Evolutionary conservation across 1,140 invertebrate species (phyloP).

Genomic region (Drosophila littoralis): DNA sequence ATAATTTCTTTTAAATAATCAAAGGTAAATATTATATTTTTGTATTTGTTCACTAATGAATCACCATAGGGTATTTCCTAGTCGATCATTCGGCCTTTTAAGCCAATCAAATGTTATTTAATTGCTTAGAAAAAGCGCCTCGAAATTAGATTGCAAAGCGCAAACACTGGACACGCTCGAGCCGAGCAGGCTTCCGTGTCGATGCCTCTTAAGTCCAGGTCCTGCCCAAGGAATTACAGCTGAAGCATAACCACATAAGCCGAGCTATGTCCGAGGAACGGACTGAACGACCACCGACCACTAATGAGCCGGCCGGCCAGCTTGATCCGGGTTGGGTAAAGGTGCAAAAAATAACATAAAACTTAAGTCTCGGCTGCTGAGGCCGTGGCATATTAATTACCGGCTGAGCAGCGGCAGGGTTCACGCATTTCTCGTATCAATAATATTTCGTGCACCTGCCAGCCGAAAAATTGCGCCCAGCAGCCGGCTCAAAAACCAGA

Average conservation of each 20-base stretch:
- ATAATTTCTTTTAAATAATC: no score
- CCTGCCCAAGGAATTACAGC: slow-evolving; percentile 24
- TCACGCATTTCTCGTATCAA: slow-evolving; percentile 66
- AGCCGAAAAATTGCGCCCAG: slow-evolving; percentile 68
- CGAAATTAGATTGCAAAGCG: neutral
- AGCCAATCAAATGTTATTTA: neutral
- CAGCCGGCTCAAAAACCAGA: slow-evolving; percentile 32
- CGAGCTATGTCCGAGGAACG: slow-evolving; percentile 20
- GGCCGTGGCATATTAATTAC: slow-evolving; percentile 69
- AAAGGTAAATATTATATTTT: no score
- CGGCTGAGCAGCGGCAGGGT: slow-evolving; percentile 12
- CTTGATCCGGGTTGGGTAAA: slow-evolving; percentile 27
- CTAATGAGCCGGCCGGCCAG: slow-evolving; percentile 58
- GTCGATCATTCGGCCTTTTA: no score
- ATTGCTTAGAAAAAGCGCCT: neutral
- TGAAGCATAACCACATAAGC: slow-evolving; percentile 54
- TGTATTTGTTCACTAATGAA: no score
- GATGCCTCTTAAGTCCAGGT: neutral
- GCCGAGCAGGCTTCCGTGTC: neutral
- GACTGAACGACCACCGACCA: slow-evolving; percentile 47
- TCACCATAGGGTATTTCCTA: no score
- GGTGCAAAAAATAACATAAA: slow-evolving; percentile 74
- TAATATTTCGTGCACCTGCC: slow-evolving; percentile 75
- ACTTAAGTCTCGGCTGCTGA: slow-evolving; percentile 26
- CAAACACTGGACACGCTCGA: neutral